Conservation (phyloP, 2,797 vertebrate genomes). For the Hirundo rustica region DNA sequence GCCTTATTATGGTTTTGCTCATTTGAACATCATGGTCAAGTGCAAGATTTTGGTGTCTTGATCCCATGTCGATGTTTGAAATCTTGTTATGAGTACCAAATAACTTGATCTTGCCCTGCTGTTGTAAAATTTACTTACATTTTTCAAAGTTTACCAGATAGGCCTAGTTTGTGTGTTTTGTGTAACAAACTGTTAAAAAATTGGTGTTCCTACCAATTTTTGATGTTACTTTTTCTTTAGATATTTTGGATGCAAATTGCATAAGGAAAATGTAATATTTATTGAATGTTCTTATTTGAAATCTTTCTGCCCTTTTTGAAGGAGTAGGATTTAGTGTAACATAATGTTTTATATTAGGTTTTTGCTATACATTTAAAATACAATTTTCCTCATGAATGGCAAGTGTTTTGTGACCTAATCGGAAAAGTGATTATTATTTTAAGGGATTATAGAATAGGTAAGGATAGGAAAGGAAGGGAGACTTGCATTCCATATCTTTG, state of each 20-base stretch:
- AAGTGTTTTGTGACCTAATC: neutral
- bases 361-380: neutral
- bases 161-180: neutral
- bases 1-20: neutral
- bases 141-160: neutral
- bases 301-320: neutral
- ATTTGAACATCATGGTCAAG: neutral
- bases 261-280: neutral
- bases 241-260: neutral
- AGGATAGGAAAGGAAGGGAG: neutral
- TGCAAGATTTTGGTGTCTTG: neutral
- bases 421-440: neutral
- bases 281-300: neutral
- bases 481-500: neutral
- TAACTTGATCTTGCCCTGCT: neutral
- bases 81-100: neutral
- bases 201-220: neutral
- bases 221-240: neutral
- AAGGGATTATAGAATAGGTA: neutral
- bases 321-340: neutral
- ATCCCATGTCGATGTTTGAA: neutral
- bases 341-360: neutral
- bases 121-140: neutral
- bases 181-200: neutral
- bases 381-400: neutral